phyloP scores from a whole-genome alignment of 2,888 invertebrate genomes.

The Criorhina ranunculi region DNA sequence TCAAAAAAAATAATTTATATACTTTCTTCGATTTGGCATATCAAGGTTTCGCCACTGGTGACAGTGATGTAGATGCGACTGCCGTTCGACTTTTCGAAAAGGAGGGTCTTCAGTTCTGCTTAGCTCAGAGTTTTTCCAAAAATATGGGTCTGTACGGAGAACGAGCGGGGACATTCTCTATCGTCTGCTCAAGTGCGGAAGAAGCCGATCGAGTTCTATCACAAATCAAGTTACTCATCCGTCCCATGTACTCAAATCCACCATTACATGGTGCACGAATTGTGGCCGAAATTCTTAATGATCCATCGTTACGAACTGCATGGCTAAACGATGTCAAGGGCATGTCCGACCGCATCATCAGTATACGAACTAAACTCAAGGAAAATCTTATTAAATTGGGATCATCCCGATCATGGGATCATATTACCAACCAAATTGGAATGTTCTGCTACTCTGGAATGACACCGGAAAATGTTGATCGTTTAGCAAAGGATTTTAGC shows the following conservation, averaged over 20 bases:
- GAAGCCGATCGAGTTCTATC: conserved; percentile 94
- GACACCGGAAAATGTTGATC: conserved; percentile 93
- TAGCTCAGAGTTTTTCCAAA: conserved; percentile 98
- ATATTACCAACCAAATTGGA: conserved; percentile 99
- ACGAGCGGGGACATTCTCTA: conserved; percentile 95
- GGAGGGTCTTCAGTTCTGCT: conserved; percentile 93
- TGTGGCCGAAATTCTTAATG: conserved; percentile 92
- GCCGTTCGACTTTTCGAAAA: conserved; percentile 94
- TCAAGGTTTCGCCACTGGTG: conserved; percentile 97
- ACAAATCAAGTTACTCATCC: conserved; percentile 97
- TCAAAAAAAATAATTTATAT: conserved; percentile 92
- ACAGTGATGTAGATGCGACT: conserved; percentile 93
- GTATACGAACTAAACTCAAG: conserved; percentile 91
- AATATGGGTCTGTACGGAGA: conserved; percentile 98
- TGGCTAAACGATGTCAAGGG: conserved; percentile 96
- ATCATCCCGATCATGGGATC: conserved; percentile 93
- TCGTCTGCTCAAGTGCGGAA: conserved; percentile 90
- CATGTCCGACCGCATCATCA: conserved; percentile 99
- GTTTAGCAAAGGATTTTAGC: conserved; percentile 94
- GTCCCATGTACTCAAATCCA: conserved; percentile 99
- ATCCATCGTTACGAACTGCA: conserved; percentile 88
- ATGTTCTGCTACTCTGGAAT: conserved; percentile 99
- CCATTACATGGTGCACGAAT: conserved; percentile 97
- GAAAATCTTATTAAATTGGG: conserved; percentile 93
- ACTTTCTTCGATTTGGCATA: conserved; percentile 99